phyloP scores from a whole-genome alignment of 2,113 vertebrate genomes.

The Lophius piscatorius region DNA sequence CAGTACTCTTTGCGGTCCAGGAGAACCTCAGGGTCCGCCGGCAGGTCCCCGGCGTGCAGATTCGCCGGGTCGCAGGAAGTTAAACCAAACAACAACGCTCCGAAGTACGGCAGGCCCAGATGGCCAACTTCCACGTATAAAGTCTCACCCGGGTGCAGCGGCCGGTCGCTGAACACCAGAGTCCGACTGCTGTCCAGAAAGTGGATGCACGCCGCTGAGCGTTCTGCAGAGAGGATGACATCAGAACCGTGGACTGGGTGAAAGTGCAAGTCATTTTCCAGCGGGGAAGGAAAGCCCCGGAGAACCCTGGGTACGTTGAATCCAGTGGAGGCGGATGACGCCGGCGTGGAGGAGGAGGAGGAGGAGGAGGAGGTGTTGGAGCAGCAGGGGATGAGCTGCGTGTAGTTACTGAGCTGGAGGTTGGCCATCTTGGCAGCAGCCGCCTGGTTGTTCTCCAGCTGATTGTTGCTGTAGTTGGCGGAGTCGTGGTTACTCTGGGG shows the following conservation, averaged over 20 bases:
- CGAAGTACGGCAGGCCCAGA: constrained; percentile 89
- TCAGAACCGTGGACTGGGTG: constrained; percentile 90
- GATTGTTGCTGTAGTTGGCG: constrained; percentile 97
- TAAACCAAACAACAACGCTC: constrained; percentile 91
- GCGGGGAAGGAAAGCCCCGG: constrained; percentile 76
- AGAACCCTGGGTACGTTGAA: constrained; percentile 54
- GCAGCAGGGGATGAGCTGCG: constrained; percentile 89
- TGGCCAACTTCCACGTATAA: constrained; percentile 93
- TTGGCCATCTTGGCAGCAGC: constrained; percentile 92
- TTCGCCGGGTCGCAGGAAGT: constrained; percentile 94
- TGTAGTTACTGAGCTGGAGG: constrained; percentile 85
- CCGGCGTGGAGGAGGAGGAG: constrained; percentile 49
- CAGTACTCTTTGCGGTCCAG: constrained; percentile 98
- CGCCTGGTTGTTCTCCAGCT: constrained; percentile 95
- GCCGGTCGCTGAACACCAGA: constrained; percentile 93
- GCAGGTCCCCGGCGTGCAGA: constrained; percentile 91
- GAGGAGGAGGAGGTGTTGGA: constrained; percentile 62
- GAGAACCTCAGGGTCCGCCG: constrained; percentile 91
- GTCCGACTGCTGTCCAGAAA: constrained; percentile 93
- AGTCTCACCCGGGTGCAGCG: constrained; percentile 90
- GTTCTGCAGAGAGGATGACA: constrained; percentile 91
- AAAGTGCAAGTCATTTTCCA: constrained; percentile 93
- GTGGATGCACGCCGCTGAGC: constrained; percentile 89
- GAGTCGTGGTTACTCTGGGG: constrained; percentile 96
- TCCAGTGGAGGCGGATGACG: constrained; percentile 69